These are phyloP conservation scores for Turritopsis rubra DNA, from an alignment of 30 jellyfish, hydroid and myxozoan genomes.

Conservation along the genomic window DNA sequence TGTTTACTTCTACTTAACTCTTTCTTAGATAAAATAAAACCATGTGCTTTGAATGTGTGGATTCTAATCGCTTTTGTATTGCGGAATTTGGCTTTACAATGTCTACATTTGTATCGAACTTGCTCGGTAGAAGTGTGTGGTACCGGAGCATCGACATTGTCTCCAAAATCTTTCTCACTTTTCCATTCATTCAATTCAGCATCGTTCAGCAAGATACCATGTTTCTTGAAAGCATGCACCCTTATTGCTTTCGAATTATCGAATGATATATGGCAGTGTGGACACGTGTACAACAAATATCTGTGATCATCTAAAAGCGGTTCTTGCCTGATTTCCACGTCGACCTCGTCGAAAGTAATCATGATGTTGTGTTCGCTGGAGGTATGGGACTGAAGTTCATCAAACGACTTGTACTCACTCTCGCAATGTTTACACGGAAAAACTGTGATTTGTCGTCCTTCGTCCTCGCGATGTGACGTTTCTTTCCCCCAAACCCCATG, in stretches of 20 bases:
- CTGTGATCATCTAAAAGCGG: not conserved
- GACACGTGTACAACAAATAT: constrained; percentile 5
- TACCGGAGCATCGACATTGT: not conserved
- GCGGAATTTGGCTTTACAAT: constrained; percentile 1
- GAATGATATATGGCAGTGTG: constrained; percentile 10
- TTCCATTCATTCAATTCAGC: not conserved
- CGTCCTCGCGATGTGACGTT: constrained; percentile 16
- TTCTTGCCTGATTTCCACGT: constrained; percentile 22
- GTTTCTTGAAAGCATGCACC: constrained; percentile 24
- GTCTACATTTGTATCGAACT: constrained; percentile 16
- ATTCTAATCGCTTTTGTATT: constrained; percentile 17
- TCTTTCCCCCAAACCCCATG: constrained; percentile 66
- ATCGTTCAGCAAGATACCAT: constrained; percentile 20
- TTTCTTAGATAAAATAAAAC: not conserved
- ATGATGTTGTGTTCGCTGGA: constrained; percentile 49
- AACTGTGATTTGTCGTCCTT: constrained; percentile 15
- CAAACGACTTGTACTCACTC: constrained; percentile 34
- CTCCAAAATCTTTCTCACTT: not conserved
- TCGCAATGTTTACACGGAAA: constrained; percentile 54
- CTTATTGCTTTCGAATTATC: constrained; percentile 19
- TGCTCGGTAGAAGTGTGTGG: not conserved
- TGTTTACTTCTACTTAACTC: not conserved
- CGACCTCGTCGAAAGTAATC: constrained; percentile 21
- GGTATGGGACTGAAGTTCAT: constrained; percentile 41
- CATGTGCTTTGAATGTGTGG: constrained; percentile 8